phyloP scores from a whole-genome alignment of 2,888 invertebrate genomes.

The Nephrotoma flavescens region DNA sequence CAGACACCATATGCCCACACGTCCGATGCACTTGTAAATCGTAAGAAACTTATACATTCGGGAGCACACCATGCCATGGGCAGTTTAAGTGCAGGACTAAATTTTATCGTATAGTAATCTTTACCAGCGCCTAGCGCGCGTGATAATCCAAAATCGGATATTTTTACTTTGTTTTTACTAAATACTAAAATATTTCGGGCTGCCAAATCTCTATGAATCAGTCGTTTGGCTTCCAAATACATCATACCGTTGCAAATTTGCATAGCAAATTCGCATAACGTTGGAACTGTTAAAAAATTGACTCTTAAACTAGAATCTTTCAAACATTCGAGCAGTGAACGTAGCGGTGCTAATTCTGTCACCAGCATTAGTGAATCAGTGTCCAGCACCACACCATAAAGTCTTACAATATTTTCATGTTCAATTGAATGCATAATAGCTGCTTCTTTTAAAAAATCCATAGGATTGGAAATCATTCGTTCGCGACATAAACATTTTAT shows the following conservation, averaged over 20 bases:
- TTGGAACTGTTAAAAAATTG: constrained; percentile 79
- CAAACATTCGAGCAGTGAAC: constrained; percentile 89
- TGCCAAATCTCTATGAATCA: constrained; percentile 95
- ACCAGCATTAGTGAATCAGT: constrained; percentile 66
- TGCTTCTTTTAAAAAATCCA: constrained; percentile 95
- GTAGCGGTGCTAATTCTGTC: constrained; percentile 88
- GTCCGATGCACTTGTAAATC: constrained; percentile 93
- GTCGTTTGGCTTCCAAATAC: constrained; percentile 87
- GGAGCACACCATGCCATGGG: constrained; percentile 99
- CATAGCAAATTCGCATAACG: constrained; percentile 86
- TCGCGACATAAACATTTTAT: constrained; percentile 93
- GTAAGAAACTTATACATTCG: constrained; percentile 88
- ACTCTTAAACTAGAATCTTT: constrained; percentile 80
- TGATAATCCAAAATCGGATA: constrained; percentile 94
- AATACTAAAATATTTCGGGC: constrained; percentile 96
- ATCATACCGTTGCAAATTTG: constrained; percentile 98
- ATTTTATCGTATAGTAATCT: constrained; percentile 97
- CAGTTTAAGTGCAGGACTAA: constrained; percentile 89
- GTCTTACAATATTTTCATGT: constrained; percentile 90
- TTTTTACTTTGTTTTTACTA: constrained; percentile 91
- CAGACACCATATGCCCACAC: constrained; percentile 98
- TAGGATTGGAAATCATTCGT: constrained; percentile 88
- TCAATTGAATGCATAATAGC: constrained; percentile 97
- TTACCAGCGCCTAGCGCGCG: constrained; percentile 93
- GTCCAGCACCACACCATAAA: constrained; percentile 93